Percentiles rank a stretch among this genome's conserved stretches.
phyloP scores from a whole-genome alignment of 1,140 invertebrate species.

The Brachionus asplanchnoidis region DNA sequence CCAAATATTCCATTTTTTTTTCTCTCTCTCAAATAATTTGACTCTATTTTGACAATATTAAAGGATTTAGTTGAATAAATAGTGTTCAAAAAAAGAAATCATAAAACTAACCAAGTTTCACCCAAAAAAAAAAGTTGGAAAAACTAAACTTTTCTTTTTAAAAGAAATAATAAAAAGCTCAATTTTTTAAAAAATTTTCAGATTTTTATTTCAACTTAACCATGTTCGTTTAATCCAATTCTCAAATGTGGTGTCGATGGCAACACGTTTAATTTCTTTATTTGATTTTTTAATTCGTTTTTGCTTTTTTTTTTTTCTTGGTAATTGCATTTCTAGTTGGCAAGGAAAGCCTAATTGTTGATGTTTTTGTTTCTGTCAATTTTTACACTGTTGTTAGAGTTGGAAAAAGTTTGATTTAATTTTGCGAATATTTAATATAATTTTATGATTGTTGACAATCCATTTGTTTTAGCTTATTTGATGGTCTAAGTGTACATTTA shows the following conservation, averaged over 20 bases:
- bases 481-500: not conserved
- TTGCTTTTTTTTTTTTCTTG: not conserved
- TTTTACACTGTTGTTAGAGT: not conserved
- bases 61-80: not conserved
- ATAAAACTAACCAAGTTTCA: not conserved
- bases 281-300: constrained; percentile 1
- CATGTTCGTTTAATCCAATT: constrained; percentile 18
- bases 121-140: not conserved
- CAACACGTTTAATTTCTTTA: constrained; percentile 20
- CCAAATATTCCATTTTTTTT: constrained; percentile 56
- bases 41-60: constrained; percentile 42
- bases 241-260: constrained; percentile 39
- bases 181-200: not conserved
- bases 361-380: constrained; percentile 2
- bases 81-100: not conserved
- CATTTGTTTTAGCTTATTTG: not conserved
- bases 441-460: constrained; percentile 15
- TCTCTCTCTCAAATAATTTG: not conserved
- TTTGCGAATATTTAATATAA: not conserved
- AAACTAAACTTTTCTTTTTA: not conserved
- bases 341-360: not conserved
- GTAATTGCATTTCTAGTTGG: not conserved
- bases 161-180: constrained; percentile 4
- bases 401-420: not conserved
- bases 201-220: not conserved